Evolutionary conservation across 2,888 invertebrate genomes (phyloP), one percentile per base, ranked within the genome.

Genomic region (Folsomia manolachei): DNA sequence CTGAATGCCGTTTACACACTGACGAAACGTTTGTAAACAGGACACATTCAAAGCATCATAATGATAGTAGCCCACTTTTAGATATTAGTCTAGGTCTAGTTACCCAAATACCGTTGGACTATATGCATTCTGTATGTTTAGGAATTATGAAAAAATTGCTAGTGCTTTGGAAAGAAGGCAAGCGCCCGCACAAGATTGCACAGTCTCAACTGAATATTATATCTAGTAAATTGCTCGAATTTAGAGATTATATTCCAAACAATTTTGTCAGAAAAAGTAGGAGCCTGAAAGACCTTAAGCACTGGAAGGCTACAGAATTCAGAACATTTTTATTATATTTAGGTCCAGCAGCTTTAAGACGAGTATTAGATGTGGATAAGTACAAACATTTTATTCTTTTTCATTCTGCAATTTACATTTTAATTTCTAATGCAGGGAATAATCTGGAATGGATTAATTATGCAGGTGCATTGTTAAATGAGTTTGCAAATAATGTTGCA

Each of bases 111-210:
- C 73, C 75, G 1, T 56, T 75, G 18, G 76, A 77, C 52, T 77
- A 77, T 63, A 75, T 75, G 71, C 76, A 77, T 65, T 52, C 75
- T 7, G 60, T 72, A 0, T 77, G 76, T 52, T 23, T 77, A 51
- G 76, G 76, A n/a, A 69, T 75, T 21, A 66, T 63, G 63, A 63
- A 70, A 51, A 77, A 75, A 68, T 25, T 77, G 9, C 14, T 75
- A 2, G n/a, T 68, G 18, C 25, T 69, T n/a, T 75, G 75, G 56
- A 19, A 4, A 19, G 56, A 56, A 4, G 56, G 56, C 4, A 7
- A 18, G 4, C 7, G 7, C 19, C 21, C 56, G n/a, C 21, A 21
- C 21, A 56, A 56, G n/a, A 7, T 56, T 14, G 7, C 56, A 14
- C 18, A 56, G 7, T 7, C 11, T 56, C 56, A 56, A 21, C 7